Evolutionary conservation across 2,797 vertebrate species (phyloP).

Genomic region (Liparis tanakae): DNA sequence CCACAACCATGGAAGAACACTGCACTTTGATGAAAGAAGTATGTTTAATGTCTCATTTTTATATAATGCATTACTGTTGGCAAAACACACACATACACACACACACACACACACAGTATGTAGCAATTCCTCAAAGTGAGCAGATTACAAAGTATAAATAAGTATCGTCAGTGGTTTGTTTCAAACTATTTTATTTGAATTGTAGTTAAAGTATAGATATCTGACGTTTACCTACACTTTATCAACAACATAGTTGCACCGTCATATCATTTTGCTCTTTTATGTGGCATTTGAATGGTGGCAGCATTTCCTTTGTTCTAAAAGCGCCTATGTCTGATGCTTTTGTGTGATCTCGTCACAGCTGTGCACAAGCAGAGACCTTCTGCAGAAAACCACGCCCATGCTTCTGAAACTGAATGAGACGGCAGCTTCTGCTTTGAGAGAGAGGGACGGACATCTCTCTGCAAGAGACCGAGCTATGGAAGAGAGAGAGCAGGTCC

Average conservation of each 20-base stretch:
- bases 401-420: constrained; percentile 78
- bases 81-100: neutral
- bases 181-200: neutral
- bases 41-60: neutral
- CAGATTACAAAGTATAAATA: neutral
- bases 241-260: neutral
- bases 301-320: neutral
- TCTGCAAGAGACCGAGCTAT: constrained; percentile 69
- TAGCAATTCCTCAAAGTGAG: neutral
- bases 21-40: constrained; percentile 74
- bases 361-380: constrained; percentile 66
- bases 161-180: neutral
- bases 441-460: constrained; percentile 62
- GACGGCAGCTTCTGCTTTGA: constrained; percentile 75
- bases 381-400: constrained; percentile 75
- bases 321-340: neutral
- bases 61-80: too few species aligned
- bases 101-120: neutral
- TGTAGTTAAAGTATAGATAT: constrained; percentile 3
- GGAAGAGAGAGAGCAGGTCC: constrained; percentile 77
- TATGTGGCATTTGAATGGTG: neutral
- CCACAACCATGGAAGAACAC: constrained; percentile 78
- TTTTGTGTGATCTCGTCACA: constrained; percentile 39
- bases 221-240: neutral
- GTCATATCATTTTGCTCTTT: neutral